Percentiles rank a stretch among this genome's conserved stretches.
Conservation (phyloP, 2,113 vertebrate species). For the Burhinus bistriatus region DNA sequence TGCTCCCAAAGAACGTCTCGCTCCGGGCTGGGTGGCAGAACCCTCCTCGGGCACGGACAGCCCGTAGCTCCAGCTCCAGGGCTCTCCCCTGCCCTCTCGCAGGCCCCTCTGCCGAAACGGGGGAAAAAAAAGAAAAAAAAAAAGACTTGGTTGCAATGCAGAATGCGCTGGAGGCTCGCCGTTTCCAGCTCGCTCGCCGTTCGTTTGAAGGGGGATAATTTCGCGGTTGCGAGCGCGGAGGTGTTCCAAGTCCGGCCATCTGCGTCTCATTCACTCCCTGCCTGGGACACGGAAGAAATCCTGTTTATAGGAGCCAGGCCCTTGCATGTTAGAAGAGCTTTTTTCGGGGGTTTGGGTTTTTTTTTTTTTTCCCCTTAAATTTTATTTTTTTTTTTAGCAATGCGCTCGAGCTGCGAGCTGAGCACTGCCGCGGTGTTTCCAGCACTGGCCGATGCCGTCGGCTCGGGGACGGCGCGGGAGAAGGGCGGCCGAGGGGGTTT, state of each 20-base stretch:
- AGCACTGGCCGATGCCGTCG: neutral
- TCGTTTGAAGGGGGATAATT: neutral
- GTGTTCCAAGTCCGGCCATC: constrained; percentile 33
- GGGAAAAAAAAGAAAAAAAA: neutral
- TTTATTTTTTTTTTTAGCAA: neutral
- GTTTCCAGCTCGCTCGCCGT: neutral
- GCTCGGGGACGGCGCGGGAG: neutral
- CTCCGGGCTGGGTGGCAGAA: no score
- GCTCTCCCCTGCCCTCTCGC: no score
- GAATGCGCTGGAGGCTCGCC: neutral
- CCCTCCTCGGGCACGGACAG: no score
- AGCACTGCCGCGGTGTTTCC: neutral
- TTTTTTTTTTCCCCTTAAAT: neutral
- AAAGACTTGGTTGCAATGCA: neutral
- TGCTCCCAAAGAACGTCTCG: no score
- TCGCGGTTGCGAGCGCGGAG: neutral
- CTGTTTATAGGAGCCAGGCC: constrained; percentile 4
- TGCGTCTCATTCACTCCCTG: constrained; percentile 36
- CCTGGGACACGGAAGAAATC: constrained; percentile 23
- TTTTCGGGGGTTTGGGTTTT: neutral
- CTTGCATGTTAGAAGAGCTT: neutral
- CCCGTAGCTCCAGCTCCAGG: no score
- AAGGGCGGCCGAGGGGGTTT: neutral
- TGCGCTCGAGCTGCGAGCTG: neutral
- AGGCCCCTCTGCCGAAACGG: no score